Base-by-base conservation (phyloP, 2,797 vertebrate genomes). In the Neosilurus mollespiculum region DNA sequence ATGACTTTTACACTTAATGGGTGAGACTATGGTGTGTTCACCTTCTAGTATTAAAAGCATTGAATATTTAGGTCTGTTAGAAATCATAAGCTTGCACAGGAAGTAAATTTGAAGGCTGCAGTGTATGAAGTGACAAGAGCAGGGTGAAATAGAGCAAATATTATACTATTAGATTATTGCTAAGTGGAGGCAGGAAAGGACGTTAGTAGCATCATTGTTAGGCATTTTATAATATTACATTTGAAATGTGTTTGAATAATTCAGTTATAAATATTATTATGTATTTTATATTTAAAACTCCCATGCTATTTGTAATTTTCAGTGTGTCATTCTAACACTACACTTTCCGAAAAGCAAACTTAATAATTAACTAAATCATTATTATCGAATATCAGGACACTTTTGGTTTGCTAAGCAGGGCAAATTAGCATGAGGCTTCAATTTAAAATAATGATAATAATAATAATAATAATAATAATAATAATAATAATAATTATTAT, bases 1-100 rank as follows among this genome's bases (percentile, higher is more conserved):
- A 26, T 78, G 76, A 62, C 6, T 76, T 76, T 76, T 59, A n/a
- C 30, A 54, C n/a, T 18, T 59, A 22, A 59, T 59, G 73, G 26
- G 56, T 9, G 22, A 20, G 15, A 34, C 16, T 8, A 37, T 59
- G 56, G 54, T 30, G 30, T 22, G 26, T 43, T 76, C 56, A 59
- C 56, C 26, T 34, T 58, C 10, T 20, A 10, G 12, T 58, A 24
- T 58, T 78, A 16, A 49, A 78, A 78, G 34, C 30, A 61, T n/a
- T 16, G 15, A 16, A 49, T 24, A n/a, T 26, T 62, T 43, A 5
- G 34, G 22, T 24, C 15, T 2, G 14, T 64, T 24, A 49, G 26
- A 62, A 62, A 9, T 62, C 1, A 49, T 64, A 34, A 7, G 43
- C 26, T 64, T 78, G 22, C 3, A 11, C 75, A 78, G 34, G 20